phyloP scores from a whole-genome alignment of 1,140 invertebrate species.

The Micrasema longulum region DNA sequence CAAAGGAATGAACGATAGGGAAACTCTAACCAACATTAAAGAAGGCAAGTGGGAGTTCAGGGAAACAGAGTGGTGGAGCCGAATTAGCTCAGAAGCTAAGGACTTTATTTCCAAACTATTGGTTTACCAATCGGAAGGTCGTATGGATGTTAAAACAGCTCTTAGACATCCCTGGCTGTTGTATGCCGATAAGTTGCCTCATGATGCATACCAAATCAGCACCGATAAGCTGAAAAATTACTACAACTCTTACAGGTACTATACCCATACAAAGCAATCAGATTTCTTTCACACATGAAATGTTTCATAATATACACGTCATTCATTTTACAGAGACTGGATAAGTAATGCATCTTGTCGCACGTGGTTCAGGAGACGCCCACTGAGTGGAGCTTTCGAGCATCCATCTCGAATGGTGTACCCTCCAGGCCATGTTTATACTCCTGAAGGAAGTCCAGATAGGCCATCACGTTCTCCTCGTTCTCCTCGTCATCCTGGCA shows the following conservation, averaged over 20 bases:
- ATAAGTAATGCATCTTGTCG: constrained; percentile 89
- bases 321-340: constrained; percentile 76
- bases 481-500: constrained; percentile 66
- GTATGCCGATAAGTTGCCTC: constrained; percentile 73
- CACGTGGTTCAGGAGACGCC: constrained; percentile 84
- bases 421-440: constrained; percentile 85
- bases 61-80: constrained; percentile 72
- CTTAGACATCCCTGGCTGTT: constrained; percentile 91
- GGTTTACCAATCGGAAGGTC: constrained; percentile 77
- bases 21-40: constrained; percentile 80
- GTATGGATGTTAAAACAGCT: constrained; percentile 84
- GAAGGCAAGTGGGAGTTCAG: constrained; percentile 75
- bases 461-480: constrained; percentile 62
- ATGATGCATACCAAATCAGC: constrained; percentile 78
- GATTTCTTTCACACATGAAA: constrained; percentile 1
- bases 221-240: constrained; percentile 82
- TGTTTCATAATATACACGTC: neutral
- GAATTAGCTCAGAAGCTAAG: constrained; percentile 83
- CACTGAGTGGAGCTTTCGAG: constrained; percentile 84
- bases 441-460: constrained; percentile 78
- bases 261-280: too few species aligned
- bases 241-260: constrained; percentile 77
- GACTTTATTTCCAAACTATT: constrained; percentile 91
- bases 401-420: constrained; percentile 96
- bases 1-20: constrained; percentile 85